These are phyloP conservation scores for Drosophila bipectinata DNA, from an alignment of 1,140 invertebrate genomes.

Conservation along the genomic window DNA sequence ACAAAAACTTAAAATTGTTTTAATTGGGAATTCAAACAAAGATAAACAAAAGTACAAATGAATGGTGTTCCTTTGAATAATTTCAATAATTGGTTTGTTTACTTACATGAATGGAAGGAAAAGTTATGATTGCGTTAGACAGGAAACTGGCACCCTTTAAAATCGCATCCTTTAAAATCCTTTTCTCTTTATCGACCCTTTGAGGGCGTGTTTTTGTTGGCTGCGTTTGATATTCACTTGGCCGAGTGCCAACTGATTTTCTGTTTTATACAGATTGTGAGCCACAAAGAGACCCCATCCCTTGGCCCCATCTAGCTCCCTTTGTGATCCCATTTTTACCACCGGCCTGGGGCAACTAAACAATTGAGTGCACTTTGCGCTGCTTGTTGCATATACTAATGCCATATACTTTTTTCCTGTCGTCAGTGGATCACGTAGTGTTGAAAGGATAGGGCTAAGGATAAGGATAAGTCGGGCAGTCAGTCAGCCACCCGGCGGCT, in stretches of 20 bases:
- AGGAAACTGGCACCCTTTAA: not conserved
- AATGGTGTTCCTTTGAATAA: not conserved
- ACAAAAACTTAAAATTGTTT: not conserved
- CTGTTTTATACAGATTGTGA: conserved; percentile 30
- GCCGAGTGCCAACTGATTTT: conserved; percentile 70
- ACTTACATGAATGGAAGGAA: not conserved
- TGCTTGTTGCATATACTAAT: conserved; percentile 61
- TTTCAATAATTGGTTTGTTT: not conserved
- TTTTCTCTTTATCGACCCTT: not conserved
- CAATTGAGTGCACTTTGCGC: conserved; percentile 68
- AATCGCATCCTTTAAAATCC: not conserved
- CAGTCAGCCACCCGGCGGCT: conserved; percentile 21
- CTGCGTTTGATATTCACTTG: conserved; percentile 67
- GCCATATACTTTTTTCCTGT: conserved; percentile 27
- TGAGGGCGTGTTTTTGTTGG: conserved; percentile 3
- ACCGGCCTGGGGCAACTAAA: conserved; percentile 41
- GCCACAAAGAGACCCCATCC: conserved; percentile 14
- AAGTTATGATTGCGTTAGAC: not conserved
- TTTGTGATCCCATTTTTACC: conserved; percentile 3
- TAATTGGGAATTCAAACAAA: not conserved
- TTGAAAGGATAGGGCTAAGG: conserved; percentile 11
- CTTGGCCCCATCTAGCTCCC: not conserved
- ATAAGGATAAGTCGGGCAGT: conserved; percentile 50
- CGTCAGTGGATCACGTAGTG: conserved; percentile 46
- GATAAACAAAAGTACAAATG: not conserved